Base-by-base conservation (phyloP, 2,113 vertebrate genomes). In the Petromus typicus region DNA sequence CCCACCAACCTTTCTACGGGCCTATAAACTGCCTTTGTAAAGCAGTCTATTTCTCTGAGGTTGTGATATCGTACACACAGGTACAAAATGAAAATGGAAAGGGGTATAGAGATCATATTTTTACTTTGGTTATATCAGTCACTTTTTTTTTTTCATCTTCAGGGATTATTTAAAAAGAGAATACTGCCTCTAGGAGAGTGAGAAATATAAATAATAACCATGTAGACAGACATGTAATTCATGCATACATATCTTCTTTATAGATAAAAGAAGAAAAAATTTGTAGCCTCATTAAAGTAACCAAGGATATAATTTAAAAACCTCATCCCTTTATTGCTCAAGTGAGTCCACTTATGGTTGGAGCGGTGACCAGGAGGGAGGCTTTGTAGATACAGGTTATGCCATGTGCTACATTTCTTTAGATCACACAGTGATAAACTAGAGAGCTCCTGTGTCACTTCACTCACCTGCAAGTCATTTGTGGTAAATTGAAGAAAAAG, bases 281-380 rank as follows among this genome's bases (percentile, higher is more conserved):
- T 98, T 98, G 97, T 86, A 97, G 95, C 87, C 56, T 96, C 96
- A 97, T 98, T 98, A 98, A 98, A 97, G 86, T 97, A 98, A 97
- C 95, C 95, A 97, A 98, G 95, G 97, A 97, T 93, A 95, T 98
- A 97, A 98, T 98, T 98, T 98, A 98, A 98, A 98, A 95, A 40
- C 93, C 83, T 98, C 95, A 95, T 82, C 95, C 88, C 83, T 98
- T 98, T 93, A 97, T 97, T 98, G 92, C 92, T 98, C 89, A 97
- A 96, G 89, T 97, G 94, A 97, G 91, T 20, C 83, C 96, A 91
- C 97, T 98, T 98, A 97, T 98, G 97, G 93, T 94, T 97, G 95
- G 82, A 96, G 86, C 23, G 92, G 67, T 95, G 96, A 95, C 86
- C 40, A 96, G 82, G 93, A 97, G 45, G 93, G 51, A 94, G 96